These are phyloP conservation scores for Apodemus agrarius DNA, from an alignment of 2,797 vertebrate genomes.

Conservation along the genomic window DNA sequence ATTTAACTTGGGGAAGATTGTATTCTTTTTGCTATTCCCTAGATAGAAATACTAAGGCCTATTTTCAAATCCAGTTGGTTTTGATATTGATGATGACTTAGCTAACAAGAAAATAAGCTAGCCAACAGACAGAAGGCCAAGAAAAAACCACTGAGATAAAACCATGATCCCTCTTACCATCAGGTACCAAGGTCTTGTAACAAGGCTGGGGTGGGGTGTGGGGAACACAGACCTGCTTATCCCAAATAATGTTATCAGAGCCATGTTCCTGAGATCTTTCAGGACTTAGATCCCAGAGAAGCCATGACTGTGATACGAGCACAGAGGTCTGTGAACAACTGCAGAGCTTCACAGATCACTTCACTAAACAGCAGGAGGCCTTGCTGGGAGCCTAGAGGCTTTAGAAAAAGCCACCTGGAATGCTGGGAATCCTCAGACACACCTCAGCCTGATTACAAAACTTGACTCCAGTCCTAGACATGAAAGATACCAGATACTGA, in stretches of 20 bases:
- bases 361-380: slow-evolving; percentile 17
- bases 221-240: background rate
- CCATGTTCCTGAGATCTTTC: background rate
- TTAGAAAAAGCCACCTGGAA: slow-evolving; percentile 23
- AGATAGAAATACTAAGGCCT: background rate
- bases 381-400: background rate
- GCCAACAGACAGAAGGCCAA: slow-evolving; percentile 26
- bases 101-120: slow-evolving; percentile 35
- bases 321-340: slow-evolving; percentile 32
- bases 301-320: background rate
- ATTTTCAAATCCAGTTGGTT: slow-evolving; percentile 50
- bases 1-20: slow-evolving; percentile 1
- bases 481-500: slow-evolving; percentile 61
- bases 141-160: slow-evolving; percentile 19
- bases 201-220: too few relatives aligned
- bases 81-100: background rate
- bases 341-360: background rate
- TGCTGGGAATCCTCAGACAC: slow-evolving; percentile 50
- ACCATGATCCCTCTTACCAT: background rate
- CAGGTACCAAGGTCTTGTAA: background rate
- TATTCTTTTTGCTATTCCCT: slow-evolving; percentile 35
- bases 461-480: slow-evolving; percentile 48
- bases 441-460: slow-evolving; percentile 24
- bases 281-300: background rate
- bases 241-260: slow-evolving; percentile 4